Evolutionary conservation across 1,140 invertebrate genomes (phyloP).

Genomic region (Colletes latitarsis): DNA sequence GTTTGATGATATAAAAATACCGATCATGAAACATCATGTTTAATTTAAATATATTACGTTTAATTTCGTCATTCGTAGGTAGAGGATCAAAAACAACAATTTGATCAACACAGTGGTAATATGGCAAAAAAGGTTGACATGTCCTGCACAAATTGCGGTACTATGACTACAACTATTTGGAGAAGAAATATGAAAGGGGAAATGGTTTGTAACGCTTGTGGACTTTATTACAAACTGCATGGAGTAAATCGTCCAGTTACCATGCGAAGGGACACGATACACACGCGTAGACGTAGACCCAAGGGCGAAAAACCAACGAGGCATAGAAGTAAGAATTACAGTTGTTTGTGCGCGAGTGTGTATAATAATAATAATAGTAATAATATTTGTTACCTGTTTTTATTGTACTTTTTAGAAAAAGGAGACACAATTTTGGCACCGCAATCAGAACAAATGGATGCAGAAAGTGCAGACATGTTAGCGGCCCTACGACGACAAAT

Average conservation of each 20-base stretch:
- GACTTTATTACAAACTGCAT: constrained; percentile 96
- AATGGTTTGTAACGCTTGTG: constrained; percentile 97
- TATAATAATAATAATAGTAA: too few relatives aligned
- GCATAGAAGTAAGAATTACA: constrained; percentile 75
- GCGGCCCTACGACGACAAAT: constrained; percentile 84
- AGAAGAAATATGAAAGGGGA: constrained; percentile 93
- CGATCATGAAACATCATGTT: background rate
- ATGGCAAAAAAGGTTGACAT: constrained; percentile 84
- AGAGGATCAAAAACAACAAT: constrained; percentile 73
- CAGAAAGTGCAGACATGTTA: constrained; percentile 83
- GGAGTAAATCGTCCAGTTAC: constrained; percentile 94
- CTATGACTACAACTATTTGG: constrained; percentile 96
- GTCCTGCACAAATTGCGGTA: constrained; percentile 91
- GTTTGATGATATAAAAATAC: background rate
- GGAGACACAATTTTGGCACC: constrained; percentile 67
- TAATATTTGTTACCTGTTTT: constrained; percentile 1
- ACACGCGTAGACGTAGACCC: constrained; percentile 95
- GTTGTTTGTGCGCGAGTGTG: background rate
- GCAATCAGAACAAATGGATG: constrained; percentile 76
- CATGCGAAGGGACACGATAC: constrained; percentile 98
- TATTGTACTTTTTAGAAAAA: constrained; percentile 70
- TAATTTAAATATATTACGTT: background rate
- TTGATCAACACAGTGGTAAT: constrained; percentile 75
- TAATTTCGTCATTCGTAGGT: constrained; percentile 48
- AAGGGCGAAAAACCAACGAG: constrained; percentile 83